These are phyloP conservation scores for Sinopyrophorus schimmeli DNA, from an alignment of 2,888 invertebrate species.

Conservation along the genomic window DNA sequence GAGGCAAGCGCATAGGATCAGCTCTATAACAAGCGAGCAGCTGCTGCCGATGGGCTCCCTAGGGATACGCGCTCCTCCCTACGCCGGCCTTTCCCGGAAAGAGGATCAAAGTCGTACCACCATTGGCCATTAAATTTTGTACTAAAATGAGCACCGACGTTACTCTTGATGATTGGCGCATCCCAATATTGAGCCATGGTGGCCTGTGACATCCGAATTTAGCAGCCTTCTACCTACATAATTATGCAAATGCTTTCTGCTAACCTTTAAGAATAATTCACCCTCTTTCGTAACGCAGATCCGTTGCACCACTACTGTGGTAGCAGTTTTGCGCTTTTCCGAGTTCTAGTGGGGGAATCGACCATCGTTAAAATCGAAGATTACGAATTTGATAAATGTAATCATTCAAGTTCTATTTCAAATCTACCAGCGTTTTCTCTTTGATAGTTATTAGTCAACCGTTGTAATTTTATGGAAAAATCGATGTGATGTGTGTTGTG, in stretches of 20 bases:
- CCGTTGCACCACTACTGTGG: constrained; percentile 31
- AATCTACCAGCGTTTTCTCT: constrained; percentile 35
- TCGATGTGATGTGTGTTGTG: no score
- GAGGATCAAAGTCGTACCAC: constrained; percentile 30
- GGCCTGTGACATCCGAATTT: constrained; percentile 39
- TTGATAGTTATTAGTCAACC: no score
- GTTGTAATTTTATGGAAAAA: no score
- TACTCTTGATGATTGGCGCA: constrained; percentile 40
- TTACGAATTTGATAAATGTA: constrained; percentile 37
- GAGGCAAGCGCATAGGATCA: constrained; percentile 43
- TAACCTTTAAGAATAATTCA: constrained; percentile 46
- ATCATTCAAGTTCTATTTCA: constrained; percentile 35
- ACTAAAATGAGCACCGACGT: constrained; percentile 40
- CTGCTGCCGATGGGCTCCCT: constrained; percentile 37
- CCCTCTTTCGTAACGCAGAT: constrained; percentile 37
- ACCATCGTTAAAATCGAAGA: constrained; percentile 34
- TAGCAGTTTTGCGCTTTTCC: constrained; percentile 50
- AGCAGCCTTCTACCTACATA: constrained; percentile 36
- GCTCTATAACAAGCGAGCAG: constrained; percentile 38
- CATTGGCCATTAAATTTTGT: constrained; percentile 36
- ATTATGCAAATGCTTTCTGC: constrained; percentile 52
- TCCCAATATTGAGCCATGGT: constrained; percentile 40
- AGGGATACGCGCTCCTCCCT: constrained; percentile 39
- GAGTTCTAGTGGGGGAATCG: constrained; percentile 46
- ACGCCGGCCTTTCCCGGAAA: constrained; percentile 36